Percentiles rank a stretch among this genome's conserved stretches.
These are phyloP conservation scores for Gymnoscopelus braueri DNA, from an alignment of 2,797 vertebrate species.

Conservation along the genomic window DNA sequence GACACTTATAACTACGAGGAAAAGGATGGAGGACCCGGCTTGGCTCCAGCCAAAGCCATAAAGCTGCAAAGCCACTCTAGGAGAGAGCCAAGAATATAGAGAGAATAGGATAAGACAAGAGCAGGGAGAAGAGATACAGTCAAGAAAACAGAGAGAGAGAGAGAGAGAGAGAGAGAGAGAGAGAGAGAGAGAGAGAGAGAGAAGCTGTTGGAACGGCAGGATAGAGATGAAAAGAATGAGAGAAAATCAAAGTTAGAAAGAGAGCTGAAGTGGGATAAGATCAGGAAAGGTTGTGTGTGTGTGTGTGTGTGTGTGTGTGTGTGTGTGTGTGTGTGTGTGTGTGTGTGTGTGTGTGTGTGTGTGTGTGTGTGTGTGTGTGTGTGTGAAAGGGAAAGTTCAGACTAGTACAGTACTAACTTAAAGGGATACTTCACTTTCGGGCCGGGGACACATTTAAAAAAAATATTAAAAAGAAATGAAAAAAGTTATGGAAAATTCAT, in stretches of 20 bases:
- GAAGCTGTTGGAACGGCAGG: slow-evolving; percentile 5
- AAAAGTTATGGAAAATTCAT: too few relatives aligned
- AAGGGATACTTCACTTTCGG: too few relatives aligned
- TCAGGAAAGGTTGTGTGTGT: slow-evolving; percentile 21
- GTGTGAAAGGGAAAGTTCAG: too few relatives aligned
- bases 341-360: too few relatives aligned
- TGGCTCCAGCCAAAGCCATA: slow-evolving; percentile 3
- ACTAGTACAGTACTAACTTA: too few relatives aligned
- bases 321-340: too few relatives aligned
- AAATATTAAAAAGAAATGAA: too few relatives aligned
- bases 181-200: slow-evolving; percentile 18
- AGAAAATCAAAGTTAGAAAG: neutral
- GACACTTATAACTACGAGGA: neutral
- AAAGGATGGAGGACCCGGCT: neutral
- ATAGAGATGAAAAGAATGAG: slow-evolving; percentile 14
- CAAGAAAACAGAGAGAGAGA: slow-evolving; percentile 21
- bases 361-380: too few relatives aligned
- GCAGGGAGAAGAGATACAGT: slow-evolving; percentile 11
- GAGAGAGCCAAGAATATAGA: slow-evolving; percentile 16
- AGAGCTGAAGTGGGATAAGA: slow-evolving; percentile 9
- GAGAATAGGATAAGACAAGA: slow-evolving; percentile 18
- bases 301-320: too few relatives aligned
- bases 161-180: slow-evolving; percentile 29
- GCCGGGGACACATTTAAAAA: too few relatives aligned
- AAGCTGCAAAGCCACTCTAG: slow-evolving; percentile 28